Evolutionary conservation across 2,888 invertebrate genomes (phyloP).

Genomic region (Cactoblastis cactorum): DNA sequence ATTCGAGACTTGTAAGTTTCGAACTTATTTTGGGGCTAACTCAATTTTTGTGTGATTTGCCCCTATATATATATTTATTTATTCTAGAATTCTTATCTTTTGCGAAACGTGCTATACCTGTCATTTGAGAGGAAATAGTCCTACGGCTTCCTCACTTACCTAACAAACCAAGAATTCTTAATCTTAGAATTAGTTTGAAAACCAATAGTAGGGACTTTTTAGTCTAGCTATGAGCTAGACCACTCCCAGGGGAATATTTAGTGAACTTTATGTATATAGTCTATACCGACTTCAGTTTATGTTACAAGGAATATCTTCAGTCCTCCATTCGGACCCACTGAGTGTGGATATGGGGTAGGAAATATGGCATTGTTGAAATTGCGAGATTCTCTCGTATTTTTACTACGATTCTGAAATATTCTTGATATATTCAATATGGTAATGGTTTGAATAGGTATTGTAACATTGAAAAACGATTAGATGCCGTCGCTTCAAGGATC

Average conservation of each 20-base stretch:
- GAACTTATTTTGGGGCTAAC: no score
- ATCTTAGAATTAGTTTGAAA: background rate
- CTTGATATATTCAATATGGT: no score
- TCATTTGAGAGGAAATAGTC: no score
- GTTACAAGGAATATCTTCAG: slow-evolving; percentile 52
- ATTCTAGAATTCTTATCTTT: no score
- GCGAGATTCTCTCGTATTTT: background rate
- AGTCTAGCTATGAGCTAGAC: slow-evolving; percentile 43
- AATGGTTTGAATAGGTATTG: background rate
- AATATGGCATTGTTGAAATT: slow-evolving; percentile 21
- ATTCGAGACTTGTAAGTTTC: no score
- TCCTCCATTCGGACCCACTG: slow-evolving; percentile 41
- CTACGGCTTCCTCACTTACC: no score
- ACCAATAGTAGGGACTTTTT: slow-evolving; percentile 36
- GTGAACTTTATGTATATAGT: slow-evolving; percentile 66
- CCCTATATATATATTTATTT: no score
- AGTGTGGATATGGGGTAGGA: slow-evolving; percentile 18
- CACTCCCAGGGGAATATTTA: slow-evolving; percentile 68
- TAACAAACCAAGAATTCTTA: no score
- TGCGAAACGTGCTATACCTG: no score
- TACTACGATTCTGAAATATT: background rate
- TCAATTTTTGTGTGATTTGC: no score
- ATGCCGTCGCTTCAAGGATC: no score
- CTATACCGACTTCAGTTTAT: slow-evolving; percentile 45
- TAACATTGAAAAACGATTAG: no score